phyloP scores from a whole-genome alignment of 2,113 vertebrate genomes.

The Nanorana parkeri region DNA sequence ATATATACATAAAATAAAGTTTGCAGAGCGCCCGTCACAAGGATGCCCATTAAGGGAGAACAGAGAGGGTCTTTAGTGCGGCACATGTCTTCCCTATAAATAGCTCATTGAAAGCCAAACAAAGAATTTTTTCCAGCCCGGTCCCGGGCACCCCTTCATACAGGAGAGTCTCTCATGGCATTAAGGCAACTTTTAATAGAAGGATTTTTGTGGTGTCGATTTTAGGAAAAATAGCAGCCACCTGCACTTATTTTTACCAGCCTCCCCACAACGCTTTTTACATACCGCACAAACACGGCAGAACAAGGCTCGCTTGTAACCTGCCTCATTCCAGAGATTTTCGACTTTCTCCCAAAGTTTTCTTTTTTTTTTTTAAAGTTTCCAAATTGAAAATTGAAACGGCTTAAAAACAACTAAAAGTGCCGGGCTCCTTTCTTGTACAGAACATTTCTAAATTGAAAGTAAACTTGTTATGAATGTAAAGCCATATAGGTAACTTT shows the following conservation, averaged over 20 bases:
- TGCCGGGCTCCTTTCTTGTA: too few relatives aligned
- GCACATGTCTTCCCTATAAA: constrained; percentile 45
- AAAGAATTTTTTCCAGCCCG: constrained; percentile 23
- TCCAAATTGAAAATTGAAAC: constrained; percentile 28
- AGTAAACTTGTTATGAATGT: too few relatives aligned
- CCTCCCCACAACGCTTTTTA: background rate
- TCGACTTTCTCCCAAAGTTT: background rate
- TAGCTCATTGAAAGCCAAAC: constrained; percentile 52
- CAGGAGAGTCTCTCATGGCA: constrained; percentile 28
- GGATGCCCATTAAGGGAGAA: constrained; percentile 36
- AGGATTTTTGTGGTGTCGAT: constrained; percentile 48
- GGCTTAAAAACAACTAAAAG: background rate
- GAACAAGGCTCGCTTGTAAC: constrained; percentile 40
- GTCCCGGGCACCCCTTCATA: background rate
- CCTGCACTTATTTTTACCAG: constrained; percentile 44
- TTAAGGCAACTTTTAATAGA: constrained; percentile 40
- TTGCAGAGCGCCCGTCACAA: constrained; percentile 27
- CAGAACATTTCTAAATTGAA: too few relatives aligned
- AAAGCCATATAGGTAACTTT: too few relatives aligned
- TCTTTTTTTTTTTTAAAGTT: constrained; percentile 3
- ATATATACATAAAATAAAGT: background rate
- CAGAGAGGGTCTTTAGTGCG: constrained; percentile 39
- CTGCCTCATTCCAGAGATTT: background rate
- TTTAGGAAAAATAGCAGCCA: constrained; percentile 28
- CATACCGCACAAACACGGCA: constrained; percentile 1